Percentiles rank a stretch among this genome's conserved stretches.
Evolutionary conservation across 53 echinoderm and acorn worm genomes (phyloP).

Genomic region (Paelopatides confundens): DNA sequence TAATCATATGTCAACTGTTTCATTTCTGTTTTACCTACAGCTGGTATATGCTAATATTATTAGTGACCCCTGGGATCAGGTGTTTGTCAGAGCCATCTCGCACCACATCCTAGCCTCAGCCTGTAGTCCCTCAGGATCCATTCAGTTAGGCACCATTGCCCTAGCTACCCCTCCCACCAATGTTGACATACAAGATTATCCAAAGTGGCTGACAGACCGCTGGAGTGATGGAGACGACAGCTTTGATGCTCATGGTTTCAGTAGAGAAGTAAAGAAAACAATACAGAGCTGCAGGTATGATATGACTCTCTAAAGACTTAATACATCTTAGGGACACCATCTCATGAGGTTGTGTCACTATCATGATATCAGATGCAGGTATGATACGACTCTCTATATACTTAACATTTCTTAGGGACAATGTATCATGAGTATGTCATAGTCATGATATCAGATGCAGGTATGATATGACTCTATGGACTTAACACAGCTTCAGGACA

Average conservation of each 20-base stretch:
- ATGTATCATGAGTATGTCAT: too few relatives aligned
- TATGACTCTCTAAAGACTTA: too few relatives aligned
- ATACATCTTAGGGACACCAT: too few relatives aligned
- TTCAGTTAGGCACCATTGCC: conserved; percentile 72
- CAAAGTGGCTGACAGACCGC: conserved; percentile 84
- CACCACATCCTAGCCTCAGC: conserved; percentile 72
- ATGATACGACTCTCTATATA: too few relatives aligned
- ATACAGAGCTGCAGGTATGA: conserved; percentile 83
- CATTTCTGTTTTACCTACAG: conserved; percentile 8
- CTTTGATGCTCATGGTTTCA: conserved; percentile 68
- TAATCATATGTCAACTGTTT: too few relatives aligned
- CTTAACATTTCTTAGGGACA: too few relatives aligned
- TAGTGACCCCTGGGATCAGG: conserved; percentile 78
- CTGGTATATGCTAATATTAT: conserved; percentile 92
- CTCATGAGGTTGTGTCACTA: too few relatives aligned
- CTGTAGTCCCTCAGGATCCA: conserved; percentile 70
- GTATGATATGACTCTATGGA: too few relatives aligned
- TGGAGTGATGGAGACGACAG: conserved; percentile 67
- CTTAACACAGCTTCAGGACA: too few relatives aligned
- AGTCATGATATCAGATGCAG: too few relatives aligned
- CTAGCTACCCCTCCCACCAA: conserved; percentile 93
- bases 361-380: too few relatives aligned
- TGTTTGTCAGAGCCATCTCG: conserved; percentile 72
- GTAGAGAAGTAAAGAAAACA: conserved; percentile 66
- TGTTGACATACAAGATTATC: conserved; percentile 83